phyloP scores from a whole-genome alignment of 2,113 vertebrate genomes.

The Smithornis capensis region DNA sequence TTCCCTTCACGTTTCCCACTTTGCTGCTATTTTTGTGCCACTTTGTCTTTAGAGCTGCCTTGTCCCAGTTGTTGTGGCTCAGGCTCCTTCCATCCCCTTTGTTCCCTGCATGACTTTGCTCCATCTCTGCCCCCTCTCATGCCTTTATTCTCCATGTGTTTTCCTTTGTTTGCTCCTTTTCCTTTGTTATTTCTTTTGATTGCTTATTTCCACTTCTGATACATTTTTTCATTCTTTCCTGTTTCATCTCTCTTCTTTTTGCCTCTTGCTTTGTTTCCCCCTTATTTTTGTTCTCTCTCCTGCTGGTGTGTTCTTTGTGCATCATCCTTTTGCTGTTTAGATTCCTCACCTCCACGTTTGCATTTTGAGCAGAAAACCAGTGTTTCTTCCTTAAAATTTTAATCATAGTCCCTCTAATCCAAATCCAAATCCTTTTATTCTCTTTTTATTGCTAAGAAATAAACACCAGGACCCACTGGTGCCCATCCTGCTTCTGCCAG shows the following conservation, averaged over 20 bases:
- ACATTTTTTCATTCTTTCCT: not conserved
- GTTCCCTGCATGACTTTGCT: not conserved
- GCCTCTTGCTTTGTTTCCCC: not conserved
- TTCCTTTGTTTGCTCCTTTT: constrained; percentile 7
- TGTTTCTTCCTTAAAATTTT: not conserved
- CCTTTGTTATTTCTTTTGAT: not conserved
- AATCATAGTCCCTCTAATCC: not conserved
- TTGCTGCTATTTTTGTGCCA: not conserved
- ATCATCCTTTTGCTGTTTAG: not conserved
- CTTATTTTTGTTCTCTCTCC: not conserved
- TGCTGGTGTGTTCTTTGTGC: not conserved
- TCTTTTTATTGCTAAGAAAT: not conserved
- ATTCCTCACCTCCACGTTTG: not conserved
- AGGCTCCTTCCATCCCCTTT: not conserved
- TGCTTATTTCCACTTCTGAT: not conserved
- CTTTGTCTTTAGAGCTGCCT: not conserved
- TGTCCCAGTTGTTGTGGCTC: not conserved
- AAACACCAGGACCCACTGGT: not conserved
- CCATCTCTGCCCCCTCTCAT: not conserved
- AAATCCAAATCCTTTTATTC: not conserved
- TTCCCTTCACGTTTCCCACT: not conserved
- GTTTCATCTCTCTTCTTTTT: not conserved
- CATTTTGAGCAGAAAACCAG: not conserved
- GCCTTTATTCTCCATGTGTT: not conserved
- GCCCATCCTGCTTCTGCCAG: not conserved